These are phyloP conservation scores for Strix occidentalis DNA, from an alignment of 2,797 vertebrate species.

Conservation along the genomic window DNA sequence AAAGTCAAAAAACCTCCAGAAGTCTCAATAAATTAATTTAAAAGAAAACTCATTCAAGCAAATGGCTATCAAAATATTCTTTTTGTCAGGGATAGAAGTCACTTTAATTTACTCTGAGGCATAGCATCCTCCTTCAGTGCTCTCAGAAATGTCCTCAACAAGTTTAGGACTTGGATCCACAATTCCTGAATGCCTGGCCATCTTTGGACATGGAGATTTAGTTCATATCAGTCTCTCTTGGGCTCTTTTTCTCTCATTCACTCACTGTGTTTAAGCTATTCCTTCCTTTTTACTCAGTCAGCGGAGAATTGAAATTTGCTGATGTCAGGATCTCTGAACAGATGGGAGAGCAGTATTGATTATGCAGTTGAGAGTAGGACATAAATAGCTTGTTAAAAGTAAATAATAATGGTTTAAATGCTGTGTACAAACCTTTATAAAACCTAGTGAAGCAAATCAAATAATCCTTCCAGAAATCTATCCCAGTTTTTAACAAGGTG, in stretches of 20 bases:
- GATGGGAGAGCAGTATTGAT: slow-evolving; percentile 59
- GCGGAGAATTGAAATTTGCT: slow-evolving; percentile 29
- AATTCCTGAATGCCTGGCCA: background rate
- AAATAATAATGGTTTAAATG: slow-evolving; percentile 62
- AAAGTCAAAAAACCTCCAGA: background rate
- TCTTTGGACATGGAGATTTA: background rate
- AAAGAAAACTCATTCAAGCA: background rate
- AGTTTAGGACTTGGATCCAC: background rate
- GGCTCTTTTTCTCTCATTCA: background rate
- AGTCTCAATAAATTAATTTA: background rate
- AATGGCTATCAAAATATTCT: background rate
- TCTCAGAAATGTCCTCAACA: background rate
- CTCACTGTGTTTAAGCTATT: slow-evolving; percentile 20
- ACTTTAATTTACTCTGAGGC: background rate
- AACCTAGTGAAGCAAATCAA: slow-evolving; percentile 34
- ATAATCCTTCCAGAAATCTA: slow-evolving; percentile 24
- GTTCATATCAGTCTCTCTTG: background rate
- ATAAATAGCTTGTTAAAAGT: slow-evolving; percentile 62
- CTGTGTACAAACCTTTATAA: slow-evolving; percentile 54
- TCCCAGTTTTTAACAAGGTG: background rate
- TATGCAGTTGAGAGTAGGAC: slow-evolving; percentile 21
- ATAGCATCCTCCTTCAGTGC: background rate
- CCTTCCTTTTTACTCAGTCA: slow-evolving; percentile 48
- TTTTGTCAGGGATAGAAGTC: background rate
- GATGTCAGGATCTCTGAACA: slow-evolving; percentile 47